Evolutionary conservation across 2,888 invertebrate species (phyloP), one percentile per base, ranked within the genome.

Genomic region (Meteorus cinctellus): DNA sequence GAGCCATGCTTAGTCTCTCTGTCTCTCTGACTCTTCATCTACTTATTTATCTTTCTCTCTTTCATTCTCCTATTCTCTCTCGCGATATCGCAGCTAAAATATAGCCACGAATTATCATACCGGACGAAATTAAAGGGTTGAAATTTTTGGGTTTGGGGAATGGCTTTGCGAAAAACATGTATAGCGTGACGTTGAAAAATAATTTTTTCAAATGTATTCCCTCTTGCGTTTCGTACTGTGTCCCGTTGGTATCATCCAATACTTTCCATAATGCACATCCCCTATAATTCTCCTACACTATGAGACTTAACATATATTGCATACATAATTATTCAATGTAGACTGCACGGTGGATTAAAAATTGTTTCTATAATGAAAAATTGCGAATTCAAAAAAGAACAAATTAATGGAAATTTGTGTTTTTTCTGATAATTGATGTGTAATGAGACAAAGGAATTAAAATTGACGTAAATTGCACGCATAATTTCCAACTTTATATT

Each of bases 71-170:
- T n/a, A 14, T 48, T 48, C n/a, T 48, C 63, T 65, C 36, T 16
- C n/a, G 24, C 72, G 82, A 24, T 55, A 82, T 82, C 84, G 81
- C 80, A 84, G 81, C 82, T 87, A 84, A 88, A 88, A 86, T 88
- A 87, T 87, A 84, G 86, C 85, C 86, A 75, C 86, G 86, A 88
- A 88, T 88, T 87, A 87, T 88, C 87, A 86, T 87, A 88, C 84
- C 84, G 85, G 87, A 86, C 86, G 86, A 87, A 88, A 88, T 87
- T 86, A 87, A 88, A 88, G 88, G 87, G 85, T 83, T 84, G 86
- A 85, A 87, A 86, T 85, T 87, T 87, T 84, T 69, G 69, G 70
- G 74, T 77, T 67, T 77, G 72, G 68, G 72, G 77, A 63, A 67
- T 72, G 73, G 72, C 27, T 60, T 63, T 66, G 60, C 16, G 34